These are phyloP conservation scores for Melanerpes formicivorus DNA, from an alignment of 2,113 vertebrate genomes.

Conservation along the genomic window DNA sequence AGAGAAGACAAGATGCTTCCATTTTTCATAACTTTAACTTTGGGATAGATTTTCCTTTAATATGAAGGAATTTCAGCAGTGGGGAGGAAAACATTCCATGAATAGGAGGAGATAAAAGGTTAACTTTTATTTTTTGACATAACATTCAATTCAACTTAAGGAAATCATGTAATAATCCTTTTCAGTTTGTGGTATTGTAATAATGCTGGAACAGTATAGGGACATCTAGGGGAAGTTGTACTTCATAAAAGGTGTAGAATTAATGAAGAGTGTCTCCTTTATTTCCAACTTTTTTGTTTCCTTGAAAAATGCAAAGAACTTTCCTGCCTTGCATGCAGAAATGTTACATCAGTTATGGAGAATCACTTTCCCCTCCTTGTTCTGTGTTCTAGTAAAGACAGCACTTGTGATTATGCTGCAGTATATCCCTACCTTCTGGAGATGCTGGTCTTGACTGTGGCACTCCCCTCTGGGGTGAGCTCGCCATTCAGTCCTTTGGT, in stretches of 20 bases:
- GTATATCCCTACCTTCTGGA: background rate
- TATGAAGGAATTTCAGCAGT: background rate
- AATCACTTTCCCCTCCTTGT: background rate
- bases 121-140: background rate
- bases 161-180: background rate
- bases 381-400: background rate
- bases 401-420: background rate
- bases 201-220: background rate
- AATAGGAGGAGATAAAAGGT: background rate
- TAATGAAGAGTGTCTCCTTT: background rate
- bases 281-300: background rate
- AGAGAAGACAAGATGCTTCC: background rate
- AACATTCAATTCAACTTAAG: background rate
- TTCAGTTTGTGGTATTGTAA: background rate
- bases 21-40: background rate
- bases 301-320: background rate
- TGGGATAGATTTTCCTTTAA: background rate
- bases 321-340: background rate
- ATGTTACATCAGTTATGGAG: background rate
- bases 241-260: background rate
- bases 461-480: too few species aligned
- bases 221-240: background rate
- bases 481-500: rapidly evolving
- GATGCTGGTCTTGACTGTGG: too few species aligned
- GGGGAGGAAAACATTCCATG: background rate